These are phyloP conservation scores for Vidua macroura DNA, from an alignment of 2,113 vertebrate species.

Conservation along the genomic window DNA sequence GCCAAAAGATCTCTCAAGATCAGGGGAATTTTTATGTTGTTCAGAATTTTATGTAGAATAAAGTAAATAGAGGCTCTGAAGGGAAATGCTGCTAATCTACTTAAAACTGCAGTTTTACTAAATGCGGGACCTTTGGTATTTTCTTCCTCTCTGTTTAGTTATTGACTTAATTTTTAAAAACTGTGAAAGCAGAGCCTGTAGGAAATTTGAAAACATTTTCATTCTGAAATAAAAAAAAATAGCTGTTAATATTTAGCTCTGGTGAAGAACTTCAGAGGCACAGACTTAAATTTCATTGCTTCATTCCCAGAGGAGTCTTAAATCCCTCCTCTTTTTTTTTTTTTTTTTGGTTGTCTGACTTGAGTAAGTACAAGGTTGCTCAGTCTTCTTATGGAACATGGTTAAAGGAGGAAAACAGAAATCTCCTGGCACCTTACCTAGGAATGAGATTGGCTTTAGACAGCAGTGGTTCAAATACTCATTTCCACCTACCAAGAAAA, in stretches of 20 bases:
- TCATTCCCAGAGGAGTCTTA: neutral
- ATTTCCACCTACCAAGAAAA: neutral
- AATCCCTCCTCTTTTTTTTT: neutral
- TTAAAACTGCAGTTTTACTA: neutral
- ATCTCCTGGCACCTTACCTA: neutral
- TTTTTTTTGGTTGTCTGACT: neutral
- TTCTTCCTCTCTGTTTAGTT: neutral
- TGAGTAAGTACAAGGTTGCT: neutral
- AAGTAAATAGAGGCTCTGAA: neutral
- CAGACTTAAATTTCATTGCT: neutral
- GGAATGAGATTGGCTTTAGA: neutral
- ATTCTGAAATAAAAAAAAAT: neutral
- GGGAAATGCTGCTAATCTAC: neutral
- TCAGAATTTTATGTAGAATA: neutral
- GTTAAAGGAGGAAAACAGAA: neutral
- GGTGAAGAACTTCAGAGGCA: neutral
- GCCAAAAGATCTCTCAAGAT: neutral
- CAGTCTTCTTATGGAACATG: neutral
- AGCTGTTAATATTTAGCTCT: neutral
- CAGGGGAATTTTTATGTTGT: neutral
- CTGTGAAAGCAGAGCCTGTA: neutral
- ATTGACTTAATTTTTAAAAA: neutral
- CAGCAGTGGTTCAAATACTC: neutral
- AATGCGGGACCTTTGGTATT: neutral
- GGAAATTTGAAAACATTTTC: neutral